Percentiles rank a stretch among this genome's conserved stretches.
phyloP scores from a whole-genome alignment of 2,113 vertebrate species.

The Amphilophus citrinellus region DNA sequence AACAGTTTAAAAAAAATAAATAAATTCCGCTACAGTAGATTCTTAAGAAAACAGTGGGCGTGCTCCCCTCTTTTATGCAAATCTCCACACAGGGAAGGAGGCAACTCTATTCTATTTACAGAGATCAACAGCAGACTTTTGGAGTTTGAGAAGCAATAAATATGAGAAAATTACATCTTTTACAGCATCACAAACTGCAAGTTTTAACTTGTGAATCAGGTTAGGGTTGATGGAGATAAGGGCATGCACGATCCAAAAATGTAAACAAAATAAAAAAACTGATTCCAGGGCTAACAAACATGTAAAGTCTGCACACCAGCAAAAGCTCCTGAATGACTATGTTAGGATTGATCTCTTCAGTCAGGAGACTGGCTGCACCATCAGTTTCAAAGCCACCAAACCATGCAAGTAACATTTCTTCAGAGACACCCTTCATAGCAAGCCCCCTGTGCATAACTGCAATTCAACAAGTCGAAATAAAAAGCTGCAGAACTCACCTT shows the following conservation, averaged over 20 bases:
- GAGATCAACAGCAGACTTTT: not conserved
- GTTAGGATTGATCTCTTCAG: not conserved
- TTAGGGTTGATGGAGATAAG: not conserved
- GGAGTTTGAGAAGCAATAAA: not conserved
- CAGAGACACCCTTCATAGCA: not conserved
- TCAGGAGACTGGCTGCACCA: not conserved
- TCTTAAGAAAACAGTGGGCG: too few relatives aligned
- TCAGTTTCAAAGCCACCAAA: not conserved
- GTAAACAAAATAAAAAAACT: too few relatives aligned
- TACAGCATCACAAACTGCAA: not conserved
- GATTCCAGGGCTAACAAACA: too few relatives aligned
- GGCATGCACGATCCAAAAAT: too few relatives aligned
- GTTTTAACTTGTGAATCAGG: too few relatives aligned
- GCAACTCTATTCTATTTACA: not conserved
- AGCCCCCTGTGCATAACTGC: not conserved
- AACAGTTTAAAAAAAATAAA: too few relatives aligned
- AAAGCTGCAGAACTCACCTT: not conserved
- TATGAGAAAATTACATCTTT: not conserved
- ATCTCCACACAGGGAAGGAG: not conserved
- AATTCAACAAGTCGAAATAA: not conserved
- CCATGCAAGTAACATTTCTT: too few relatives aligned
- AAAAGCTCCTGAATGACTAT: too few relatives aligned
- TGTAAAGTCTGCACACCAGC: too few relatives aligned
- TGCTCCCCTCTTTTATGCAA: too few relatives aligned
- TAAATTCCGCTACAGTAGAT: too few relatives aligned